Base-by-base conservation (phyloP, 2,888 invertebrate species). In the Lasioglossum morio region DNA sequence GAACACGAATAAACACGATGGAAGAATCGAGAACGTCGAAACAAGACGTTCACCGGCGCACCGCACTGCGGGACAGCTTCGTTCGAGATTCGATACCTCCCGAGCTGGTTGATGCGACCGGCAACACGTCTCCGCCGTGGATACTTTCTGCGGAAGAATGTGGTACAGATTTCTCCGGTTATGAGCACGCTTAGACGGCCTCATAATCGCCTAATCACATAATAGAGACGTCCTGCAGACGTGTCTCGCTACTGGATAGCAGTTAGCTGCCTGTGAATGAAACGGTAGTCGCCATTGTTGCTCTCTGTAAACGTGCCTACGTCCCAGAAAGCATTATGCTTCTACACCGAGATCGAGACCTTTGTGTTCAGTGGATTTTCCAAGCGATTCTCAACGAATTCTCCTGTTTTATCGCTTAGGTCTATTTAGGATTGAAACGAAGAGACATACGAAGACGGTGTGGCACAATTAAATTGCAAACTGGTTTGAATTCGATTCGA, bases 21-120 rank as follows among this genome's bases (percentile, higher is more conserved):
- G 53, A 83, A 76, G 76, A 53, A 63, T 81, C 83, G 83, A 81
- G 63, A 83, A 81, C 60, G 27, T 16, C 60, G 60, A 34, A 19
- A 30, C 66, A 66, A 66, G 30, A 30, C 66, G 66, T 66, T 66
- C 66, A 19, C 66, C 66, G 19, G 19, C 34, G 66, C 66, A 66
- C 66, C 34, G 66, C 66, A 66, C 66, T 66, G 66, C 66, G 66
- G 34, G 66, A 66, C 66, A 34, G 66, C 34, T 34, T 34, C 66
- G 30, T 34, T 66, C 66, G 66, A 34, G 66, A 66, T 34, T 34
- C 66, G 66, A 66, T 66, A 19, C 16, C 5, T 66, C 34, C 19
- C 30, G 66, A 66, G 30, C 34, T 19, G 66, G 19, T 2, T 30
- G 30, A 34, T 66, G 66, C 66, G 66, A 66, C 34, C 34, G 10